phyloP scores from a whole-genome alignment of 2,888 invertebrate species.

The Eubasilissa splendida region DNA sequence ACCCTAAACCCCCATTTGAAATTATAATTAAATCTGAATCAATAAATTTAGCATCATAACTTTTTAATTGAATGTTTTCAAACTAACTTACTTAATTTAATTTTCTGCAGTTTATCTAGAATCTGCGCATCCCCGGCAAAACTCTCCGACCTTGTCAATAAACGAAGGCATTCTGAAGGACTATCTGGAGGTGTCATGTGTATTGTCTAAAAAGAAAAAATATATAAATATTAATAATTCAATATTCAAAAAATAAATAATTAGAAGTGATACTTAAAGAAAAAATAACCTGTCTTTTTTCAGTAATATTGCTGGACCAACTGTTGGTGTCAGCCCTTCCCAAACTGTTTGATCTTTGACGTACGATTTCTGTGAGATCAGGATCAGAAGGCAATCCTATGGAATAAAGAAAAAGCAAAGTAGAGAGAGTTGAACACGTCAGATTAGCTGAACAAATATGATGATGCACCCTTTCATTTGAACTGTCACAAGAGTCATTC shows the following conservation, averaged over 20 bases:
- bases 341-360: slow-evolving; percentile 69
- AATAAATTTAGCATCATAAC: too few species aligned
- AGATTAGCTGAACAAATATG: too few species aligned
- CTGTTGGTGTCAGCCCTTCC: slow-evolving; percentile 65
- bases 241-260: slow-evolving; percentile 8
- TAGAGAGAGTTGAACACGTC: too few species aligned
- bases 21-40: too few species aligned
- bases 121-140: slow-evolving; percentile 87
- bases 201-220: slow-evolving; percentile 63
- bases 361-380: slow-evolving; percentile 65
- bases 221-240: neutral
- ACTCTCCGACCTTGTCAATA: slow-evolving; percentile 79
- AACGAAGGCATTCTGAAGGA: slow-evolving; percentile 73
- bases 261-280: neutral
- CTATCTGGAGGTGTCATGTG: slow-evolving; percentile 75
- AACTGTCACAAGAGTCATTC: too few species aligned
- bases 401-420: slow-evolving; percentile 3
- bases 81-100: slow-evolving; percentile 61
- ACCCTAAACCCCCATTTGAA: too few species aligned
- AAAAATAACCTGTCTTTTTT: slow-evolving; percentile 68
- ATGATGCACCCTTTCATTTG: too few species aligned
- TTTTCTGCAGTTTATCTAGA: slow-evolving; percentile 78
- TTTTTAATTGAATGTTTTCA: neutral
- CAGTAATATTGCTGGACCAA: slow-evolving; percentile 63
- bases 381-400: slow-evolving; percentile 70